phyloP scores from a whole-genome alignment of 2,797 vertebrate species.

The Rhabdomys pumilio region DNA sequence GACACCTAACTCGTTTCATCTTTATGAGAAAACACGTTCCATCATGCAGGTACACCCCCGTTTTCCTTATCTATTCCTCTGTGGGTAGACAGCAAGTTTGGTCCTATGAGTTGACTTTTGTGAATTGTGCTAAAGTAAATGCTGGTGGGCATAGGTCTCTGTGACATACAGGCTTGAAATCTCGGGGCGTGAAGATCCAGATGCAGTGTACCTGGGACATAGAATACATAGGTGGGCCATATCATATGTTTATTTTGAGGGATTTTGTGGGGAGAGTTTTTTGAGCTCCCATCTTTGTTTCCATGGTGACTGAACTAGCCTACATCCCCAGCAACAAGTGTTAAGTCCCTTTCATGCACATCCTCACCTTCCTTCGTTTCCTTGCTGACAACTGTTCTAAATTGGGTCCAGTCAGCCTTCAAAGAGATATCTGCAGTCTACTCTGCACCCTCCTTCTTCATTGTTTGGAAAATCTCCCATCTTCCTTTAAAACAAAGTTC shows the following conservation, averaged over 20 bases:
- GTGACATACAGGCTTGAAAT: not conserved
- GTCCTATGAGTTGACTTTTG: not conserved
- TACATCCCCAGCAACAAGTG: not conserved
- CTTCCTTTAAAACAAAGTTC: not conserved
- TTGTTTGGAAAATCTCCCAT: not conserved
- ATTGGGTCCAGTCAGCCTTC: not conserved
- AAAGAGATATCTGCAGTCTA: not conserved
- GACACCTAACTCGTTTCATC: not conserved
- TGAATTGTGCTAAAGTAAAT: not conserved
- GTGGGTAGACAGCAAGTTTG: not conserved
- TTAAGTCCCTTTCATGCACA: not conserved
- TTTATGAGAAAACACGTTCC: not conserved
- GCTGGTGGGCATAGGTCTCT: not conserved
- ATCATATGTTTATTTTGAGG: not conserved
- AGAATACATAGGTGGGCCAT: not conserved
- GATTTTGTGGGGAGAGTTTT: not conserved
- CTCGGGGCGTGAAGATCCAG: not conserved
- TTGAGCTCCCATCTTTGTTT: not conserved
- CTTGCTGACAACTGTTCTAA: not conserved
- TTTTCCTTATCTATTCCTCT: not conserved
- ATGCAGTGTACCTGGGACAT: no score
- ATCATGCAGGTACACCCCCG: rapidly evolving
- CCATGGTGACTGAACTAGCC: not conserved
- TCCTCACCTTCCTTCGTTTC: not conserved
- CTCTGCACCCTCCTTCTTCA: not conserved